phyloP scores from a whole-genome alignment of 2,888 invertebrate genomes.

The Dryocosmus kuriphilus region DNA sequence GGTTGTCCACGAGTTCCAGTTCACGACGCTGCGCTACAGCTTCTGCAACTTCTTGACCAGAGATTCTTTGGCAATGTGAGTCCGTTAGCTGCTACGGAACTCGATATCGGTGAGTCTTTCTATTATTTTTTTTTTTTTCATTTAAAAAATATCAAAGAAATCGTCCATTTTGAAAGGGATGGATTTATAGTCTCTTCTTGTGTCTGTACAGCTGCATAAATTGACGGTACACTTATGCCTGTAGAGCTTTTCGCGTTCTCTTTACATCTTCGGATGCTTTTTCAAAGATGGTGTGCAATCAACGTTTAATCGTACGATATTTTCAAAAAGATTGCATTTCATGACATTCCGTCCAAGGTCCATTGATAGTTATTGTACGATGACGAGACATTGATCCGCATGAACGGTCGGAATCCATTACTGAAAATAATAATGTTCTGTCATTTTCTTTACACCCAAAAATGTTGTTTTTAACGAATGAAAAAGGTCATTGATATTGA shows the following conservation, averaged over 20 bases:
- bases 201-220: not conserved
- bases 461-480: not conserved
- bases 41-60: slow-evolving; percentile 95
- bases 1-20: slow-evolving; percentile 95
- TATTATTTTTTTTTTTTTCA: not conserved
- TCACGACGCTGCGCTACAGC: slow-evolving; percentile 95
- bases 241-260: slow-evolving; percentile 43
- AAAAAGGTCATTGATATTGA: not conserved
- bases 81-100: slow-evolving; percentile 84
- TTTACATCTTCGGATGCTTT: slow-evolving; percentile 43
- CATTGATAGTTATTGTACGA: slow-evolving; percentile 72
- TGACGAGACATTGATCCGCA: slow-evolving; percentile 73
- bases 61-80: slow-evolving; percentile 94
- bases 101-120: slow-evolving; percentile 84
- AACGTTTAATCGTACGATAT: not conserved
- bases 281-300: slow-evolving; percentile 63
- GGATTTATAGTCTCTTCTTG: not conserved
- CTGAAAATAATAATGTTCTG: slow-evolving; percentile 60
- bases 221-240: not conserved
- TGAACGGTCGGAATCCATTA: slow-evolving; percentile 77
- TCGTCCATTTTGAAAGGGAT: not conserved
- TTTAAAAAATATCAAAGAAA: not conserved
- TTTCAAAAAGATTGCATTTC: slow-evolving; percentile 69
- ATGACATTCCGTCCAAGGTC: slow-evolving; percentile 78
- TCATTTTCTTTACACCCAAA: not conserved